These are phyloP conservation scores for Rhogogaster chlorosoma DNA, from an alignment of 2,888 invertebrate species.

Conservation along the genomic window DNA sequence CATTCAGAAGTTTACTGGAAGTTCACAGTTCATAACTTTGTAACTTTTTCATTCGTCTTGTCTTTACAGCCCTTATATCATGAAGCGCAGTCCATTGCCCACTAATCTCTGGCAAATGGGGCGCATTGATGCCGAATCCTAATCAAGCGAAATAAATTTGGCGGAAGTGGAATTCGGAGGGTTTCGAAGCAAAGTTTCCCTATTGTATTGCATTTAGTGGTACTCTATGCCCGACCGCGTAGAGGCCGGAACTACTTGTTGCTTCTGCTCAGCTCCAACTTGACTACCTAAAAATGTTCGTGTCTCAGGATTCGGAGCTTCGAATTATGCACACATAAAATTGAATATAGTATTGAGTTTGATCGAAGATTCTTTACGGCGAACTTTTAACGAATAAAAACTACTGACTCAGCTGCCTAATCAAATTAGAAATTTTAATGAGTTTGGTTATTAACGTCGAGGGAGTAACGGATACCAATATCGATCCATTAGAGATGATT, in stretches of 20 bases:
- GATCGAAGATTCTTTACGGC: background rate
- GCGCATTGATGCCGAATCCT: background rate
- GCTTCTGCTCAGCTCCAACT: background rate
- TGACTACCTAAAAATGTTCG: background rate
- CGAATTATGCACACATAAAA: background rate
- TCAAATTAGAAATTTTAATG: background rate
- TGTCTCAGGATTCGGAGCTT: background rate
- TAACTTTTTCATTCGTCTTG: background rate
- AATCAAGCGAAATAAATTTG: background rate
- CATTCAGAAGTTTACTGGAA: background rate
- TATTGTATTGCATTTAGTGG: background rate
- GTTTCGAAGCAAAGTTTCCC: background rate
- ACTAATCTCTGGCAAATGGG: background rate
- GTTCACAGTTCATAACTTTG: background rate
- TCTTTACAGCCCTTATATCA: background rate
- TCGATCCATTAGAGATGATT: background rate
- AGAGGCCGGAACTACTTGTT: slow-evolving; percentile 38
- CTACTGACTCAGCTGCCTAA: background rate
- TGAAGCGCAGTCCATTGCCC: background rate
- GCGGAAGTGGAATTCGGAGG: background rate
- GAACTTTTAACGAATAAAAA: background rate
- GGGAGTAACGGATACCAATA: background rate
- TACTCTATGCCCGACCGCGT: background rate
- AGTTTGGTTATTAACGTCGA: background rate
- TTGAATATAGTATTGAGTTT: background rate